Conservation (phyloP, 2,797 vertebrate species). For the Sylvia borin region DNA sequence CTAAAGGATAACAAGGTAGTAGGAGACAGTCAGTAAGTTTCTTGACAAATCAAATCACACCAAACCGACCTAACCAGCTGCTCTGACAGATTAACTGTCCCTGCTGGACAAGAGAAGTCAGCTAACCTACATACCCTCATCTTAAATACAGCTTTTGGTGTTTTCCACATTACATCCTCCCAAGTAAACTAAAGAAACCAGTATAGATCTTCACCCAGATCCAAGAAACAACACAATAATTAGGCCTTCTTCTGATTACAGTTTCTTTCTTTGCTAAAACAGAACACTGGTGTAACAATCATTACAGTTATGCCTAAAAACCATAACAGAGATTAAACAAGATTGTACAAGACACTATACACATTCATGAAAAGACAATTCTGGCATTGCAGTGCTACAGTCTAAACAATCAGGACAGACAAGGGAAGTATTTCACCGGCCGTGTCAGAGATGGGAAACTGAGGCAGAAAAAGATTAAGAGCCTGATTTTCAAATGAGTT, state of each 20-base stretch:
- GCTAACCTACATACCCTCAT: neutral
- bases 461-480: constrained; percentile 60
- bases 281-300: neutral
- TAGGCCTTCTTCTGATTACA: neutral
- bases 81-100: constrained; percentile 17
- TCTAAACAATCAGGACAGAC: constrained; percentile 30
- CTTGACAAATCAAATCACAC: neutral
- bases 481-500: constrained; percentile 45
- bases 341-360: neutral
- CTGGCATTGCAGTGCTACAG: neutral
- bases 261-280: neutral
- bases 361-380: constrained; percentile 22
- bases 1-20: neutral
- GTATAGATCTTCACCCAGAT: neutral
- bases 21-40: neutral
- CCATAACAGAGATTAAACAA: neutral
- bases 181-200: neutral
- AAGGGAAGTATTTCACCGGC: constrained; percentile 6
- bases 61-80: neutral
- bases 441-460: constrained; percentile 39
- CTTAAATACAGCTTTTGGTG: neutral
- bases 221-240: neutral
- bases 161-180: neutral
- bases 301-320: neutral
- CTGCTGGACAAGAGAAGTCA: neutral